Evolutionary conservation across 2,113 vertebrate genomes (phyloP), one percentile per base, ranked within the genome.

Genomic region (Rhea americana): DNA sequence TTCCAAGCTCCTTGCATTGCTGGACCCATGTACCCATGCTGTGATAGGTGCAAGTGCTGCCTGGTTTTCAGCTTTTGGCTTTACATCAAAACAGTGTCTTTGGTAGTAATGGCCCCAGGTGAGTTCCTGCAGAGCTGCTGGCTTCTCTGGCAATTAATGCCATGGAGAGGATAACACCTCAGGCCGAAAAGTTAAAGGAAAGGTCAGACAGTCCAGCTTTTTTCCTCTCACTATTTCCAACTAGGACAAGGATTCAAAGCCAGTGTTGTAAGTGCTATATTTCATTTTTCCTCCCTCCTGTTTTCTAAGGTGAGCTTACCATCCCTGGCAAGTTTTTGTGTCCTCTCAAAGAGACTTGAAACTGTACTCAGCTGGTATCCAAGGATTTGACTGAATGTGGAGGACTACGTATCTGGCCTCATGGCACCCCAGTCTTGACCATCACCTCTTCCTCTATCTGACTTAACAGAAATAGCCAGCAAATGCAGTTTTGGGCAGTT

Each of bases 21-120:
- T 50, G 19, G 35, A 7, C 48, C 25, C 48, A 35, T 0, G 0
- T 37, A 61, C 5, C 2, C 30, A 58, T 32, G 0, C 24, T 18
- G n/a, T 30, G 25, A 25, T 41, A 58, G 48, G 28, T 63, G n/a
- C 24, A 78, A 19, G 32, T 53, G 39, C 41, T 13, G 15, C 5
- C 32, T 13, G n/a, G 53, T 37, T 78, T 47, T 19, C 17, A 0
- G 0, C 48, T 82, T 82, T 82, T 26, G 32, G 32, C 37, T 65
- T 62, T n/a, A 68, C 32, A 78, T 32, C 53, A 70, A 63, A 43
- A 20, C 0, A 0, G 20, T 61, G n/a, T 26, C 53, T 45, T 28
- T 62, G 32, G 65, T n/a, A 71, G 17, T 9, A 0, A 0, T 58
- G 47, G 53, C 17, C 43, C 74, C 37, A 11, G 19, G n/a, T 6